These are phyloP conservation scores for Kryphioiulus occultus DNA, from an alignment of 2,888 invertebrate genomes.

Conservation along the genomic window DNA sequence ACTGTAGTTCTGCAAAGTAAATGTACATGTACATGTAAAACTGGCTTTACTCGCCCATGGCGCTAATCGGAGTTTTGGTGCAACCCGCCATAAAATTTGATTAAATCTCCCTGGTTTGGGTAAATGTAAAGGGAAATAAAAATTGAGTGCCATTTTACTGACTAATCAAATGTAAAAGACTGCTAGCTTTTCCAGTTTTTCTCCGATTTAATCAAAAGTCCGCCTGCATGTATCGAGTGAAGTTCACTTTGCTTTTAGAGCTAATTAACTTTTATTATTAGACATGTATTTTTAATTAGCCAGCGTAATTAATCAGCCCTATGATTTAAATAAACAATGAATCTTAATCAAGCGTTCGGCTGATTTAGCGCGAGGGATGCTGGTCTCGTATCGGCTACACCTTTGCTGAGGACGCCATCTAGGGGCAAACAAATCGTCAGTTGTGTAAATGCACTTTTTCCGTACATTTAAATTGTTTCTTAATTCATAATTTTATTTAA, in stretches of 20 bases:
- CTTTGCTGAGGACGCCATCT: too few species aligned
- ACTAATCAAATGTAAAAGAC: constrained; percentile 21
- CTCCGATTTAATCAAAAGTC: constrained; percentile 14
- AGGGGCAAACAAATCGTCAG: too few species aligned
- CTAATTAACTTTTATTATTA: constrained; percentile 23
- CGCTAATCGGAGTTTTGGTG: too few species aligned
- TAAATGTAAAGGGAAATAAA: constrained; percentile 4
- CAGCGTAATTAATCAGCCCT: constrained; percentile 14
- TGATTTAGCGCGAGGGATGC: background rate
- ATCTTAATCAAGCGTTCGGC: background rate
- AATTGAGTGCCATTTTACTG: constrained; percentile 15
- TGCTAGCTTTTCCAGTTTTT: background rate
- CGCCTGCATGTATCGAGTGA: background rate
- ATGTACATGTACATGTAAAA: too few species aligned
- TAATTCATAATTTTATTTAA: too few species aligned
- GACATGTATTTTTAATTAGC: constrained; percentile 4
- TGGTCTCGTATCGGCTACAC: too few species aligned
- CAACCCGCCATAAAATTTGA: background rate
- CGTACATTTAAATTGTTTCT: too few species aligned
- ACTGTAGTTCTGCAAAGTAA: too few species aligned
- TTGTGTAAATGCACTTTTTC: too few species aligned
- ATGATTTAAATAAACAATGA: constrained; percentile 23
- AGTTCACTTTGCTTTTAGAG: constrained; percentile 23
- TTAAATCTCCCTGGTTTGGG: background rate
- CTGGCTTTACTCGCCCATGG: too few species aligned